Evolutionary conservation across 2,797 vertebrate genomes (phyloP).

Genomic region (Malurus leucopterus): DNA sequence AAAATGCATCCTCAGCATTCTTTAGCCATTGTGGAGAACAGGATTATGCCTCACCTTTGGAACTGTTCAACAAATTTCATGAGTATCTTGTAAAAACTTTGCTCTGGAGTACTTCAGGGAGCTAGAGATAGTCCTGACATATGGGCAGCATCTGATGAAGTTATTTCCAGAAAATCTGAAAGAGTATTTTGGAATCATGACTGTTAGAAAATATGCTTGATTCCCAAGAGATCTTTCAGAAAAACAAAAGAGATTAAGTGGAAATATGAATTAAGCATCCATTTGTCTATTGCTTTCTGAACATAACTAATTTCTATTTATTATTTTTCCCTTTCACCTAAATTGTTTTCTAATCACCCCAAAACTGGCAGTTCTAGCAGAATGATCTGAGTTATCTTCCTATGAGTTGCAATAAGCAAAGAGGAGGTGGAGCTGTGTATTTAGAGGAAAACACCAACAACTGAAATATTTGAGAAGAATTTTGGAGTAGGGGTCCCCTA

Average conservation of each 20-base stretch:
- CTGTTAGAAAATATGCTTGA: not conserved
- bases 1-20: not conserved
- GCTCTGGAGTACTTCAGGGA: not conserved
- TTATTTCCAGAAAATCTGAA: not conserved
- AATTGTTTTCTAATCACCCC: not conserved
- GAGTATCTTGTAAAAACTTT: not conserved
- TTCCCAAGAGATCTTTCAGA: not conserved
- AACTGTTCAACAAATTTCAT: not conserved
- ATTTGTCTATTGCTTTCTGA: not conserved
- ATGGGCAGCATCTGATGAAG: not conserved
- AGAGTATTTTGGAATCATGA: not conserved
- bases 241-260: not conserved
- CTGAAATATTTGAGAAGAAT: not conserved
- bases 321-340: not conserved
- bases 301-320: not conserved
- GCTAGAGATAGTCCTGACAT: not conserved
- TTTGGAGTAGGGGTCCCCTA: rapidly evolving
- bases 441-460: not conserved
- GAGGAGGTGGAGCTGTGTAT: not conserved
- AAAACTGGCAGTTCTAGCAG: not conserved
- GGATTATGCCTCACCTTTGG: not conserved
- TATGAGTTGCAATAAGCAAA: not conserved
- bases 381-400: not conserved
- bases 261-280: not conserved
- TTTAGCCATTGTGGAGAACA: not conserved